Evolutionary conservation across 1,140 invertebrate species (phyloP).

Genomic region (Camponotus pennsylvanicus): DNA sequence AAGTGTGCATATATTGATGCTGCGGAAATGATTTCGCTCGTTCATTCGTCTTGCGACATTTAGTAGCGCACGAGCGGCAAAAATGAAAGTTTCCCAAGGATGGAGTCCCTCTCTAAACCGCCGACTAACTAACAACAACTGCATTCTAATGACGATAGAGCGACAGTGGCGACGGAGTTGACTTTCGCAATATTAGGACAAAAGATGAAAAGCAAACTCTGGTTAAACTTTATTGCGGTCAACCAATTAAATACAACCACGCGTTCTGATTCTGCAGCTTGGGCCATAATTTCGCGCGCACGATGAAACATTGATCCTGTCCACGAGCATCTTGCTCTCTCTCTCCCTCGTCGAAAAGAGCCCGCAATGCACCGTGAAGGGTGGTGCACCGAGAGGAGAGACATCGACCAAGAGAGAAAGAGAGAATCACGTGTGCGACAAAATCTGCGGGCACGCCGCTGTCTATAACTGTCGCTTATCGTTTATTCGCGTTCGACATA

Average conservation of each 20-base stretch:
- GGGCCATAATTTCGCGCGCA: constrained; percentile 50
- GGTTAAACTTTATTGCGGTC: constrained; percentile 51
- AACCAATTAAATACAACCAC: constrained; percentile 61
- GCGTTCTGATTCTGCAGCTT: constrained; percentile 10
- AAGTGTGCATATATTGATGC: background rate
- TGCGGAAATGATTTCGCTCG: background rate
- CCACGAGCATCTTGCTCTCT: background rate
- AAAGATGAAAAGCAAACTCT: constrained; percentile 55
- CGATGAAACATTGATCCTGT: constrained; percentile 51
- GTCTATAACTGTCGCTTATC: constrained; percentile 35
- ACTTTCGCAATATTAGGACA: constrained; percentile 50
- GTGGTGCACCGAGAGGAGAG: constrained; percentile 27
- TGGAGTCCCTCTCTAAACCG: constrained; percentile 5
- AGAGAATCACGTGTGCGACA: constrained; percentile 23
- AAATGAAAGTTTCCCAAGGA: constrained; percentile 17
- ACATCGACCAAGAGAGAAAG: no score
- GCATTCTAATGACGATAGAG: constrained; percentile 42
- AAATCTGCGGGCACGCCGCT: constrained; percentile 19
- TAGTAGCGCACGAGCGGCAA: background rate
- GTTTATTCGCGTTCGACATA: constrained; percentile 53
- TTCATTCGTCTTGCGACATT: background rate
- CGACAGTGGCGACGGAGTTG: constrained; percentile 7
- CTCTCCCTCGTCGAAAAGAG: background rate
- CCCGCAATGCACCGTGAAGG: constrained; percentile 31
- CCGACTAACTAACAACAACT: constrained; percentile 23